Evolutionary conservation across 1,140 invertebrate species (phyloP).

Genomic region (Anoplolepis gracilipes): DNA sequence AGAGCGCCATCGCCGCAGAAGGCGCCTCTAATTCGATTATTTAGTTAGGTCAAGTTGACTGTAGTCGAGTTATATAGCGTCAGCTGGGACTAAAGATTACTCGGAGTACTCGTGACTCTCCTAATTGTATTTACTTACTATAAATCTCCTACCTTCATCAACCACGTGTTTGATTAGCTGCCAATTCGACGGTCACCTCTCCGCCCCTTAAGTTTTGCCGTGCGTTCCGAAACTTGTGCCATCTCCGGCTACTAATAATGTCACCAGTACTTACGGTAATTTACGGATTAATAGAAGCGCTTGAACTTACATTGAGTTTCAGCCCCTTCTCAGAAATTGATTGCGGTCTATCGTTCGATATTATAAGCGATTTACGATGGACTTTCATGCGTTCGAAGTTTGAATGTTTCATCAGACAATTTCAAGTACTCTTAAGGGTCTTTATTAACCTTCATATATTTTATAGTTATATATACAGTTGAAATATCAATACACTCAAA

Average conservation of each 20-base stretch:
- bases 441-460: background rate
- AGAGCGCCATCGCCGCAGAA: conserved; percentile 26
- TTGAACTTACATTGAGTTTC: conserved; percentile 22
- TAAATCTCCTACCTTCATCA: conserved; percentile 74
- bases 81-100: conserved; percentile 71
- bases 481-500: background rate
- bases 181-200: conserved; percentile 32
- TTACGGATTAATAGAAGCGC: conserved; percentile 57
- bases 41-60: conserved; percentile 75
- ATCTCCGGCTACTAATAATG: background rate
- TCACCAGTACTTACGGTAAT: background rate
- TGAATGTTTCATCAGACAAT: background rate
- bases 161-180: conserved; percentile 71
- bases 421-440: background rate
- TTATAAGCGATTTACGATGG: background rate
- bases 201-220: no score
- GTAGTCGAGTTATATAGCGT: conserved; percentile 71
- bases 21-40: conserved; percentile 76
- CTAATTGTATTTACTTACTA: conserved; percentile 80
- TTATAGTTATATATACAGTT: background rate
- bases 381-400: background rate
- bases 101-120: conserved; percentile 74
- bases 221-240: conserved; percentile 17
- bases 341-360: no score
- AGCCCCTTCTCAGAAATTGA: background rate